These are phyloP conservation scores for Caenorhabditis auriculariae DNA, from an alignment of 2,888 invertebrate species.

Conservation along the genomic window DNA sequence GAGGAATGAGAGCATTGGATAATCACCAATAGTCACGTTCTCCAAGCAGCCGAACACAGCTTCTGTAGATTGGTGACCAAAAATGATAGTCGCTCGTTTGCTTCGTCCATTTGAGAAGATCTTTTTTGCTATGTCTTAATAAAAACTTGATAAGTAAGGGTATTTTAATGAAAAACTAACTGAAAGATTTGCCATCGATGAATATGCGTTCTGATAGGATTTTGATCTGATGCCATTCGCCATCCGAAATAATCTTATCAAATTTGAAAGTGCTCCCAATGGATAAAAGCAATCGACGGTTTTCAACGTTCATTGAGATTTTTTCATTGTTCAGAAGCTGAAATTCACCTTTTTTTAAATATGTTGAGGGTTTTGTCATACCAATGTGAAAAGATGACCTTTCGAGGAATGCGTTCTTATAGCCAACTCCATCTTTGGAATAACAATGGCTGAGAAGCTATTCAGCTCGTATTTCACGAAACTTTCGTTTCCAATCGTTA, in stretches of 20 bases:
- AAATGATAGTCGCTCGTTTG: conserved; percentile 5
- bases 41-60: conserved; percentile 26
- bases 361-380: conserved; percentile 5
- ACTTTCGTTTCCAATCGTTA: conserved; percentile 40
- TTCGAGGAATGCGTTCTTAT: conserved; percentile 35
- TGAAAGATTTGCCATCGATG: conserved; percentile 32
- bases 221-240: conserved; percentile 37
- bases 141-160: neutral
- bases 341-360: neutral
- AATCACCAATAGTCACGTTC: conserved; percentile 25
- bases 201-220: conserved; percentile 27
- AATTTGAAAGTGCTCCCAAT: conserved; percentile 22
- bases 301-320: conserved; percentile 17
- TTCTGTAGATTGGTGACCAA: conserved; percentile 12
- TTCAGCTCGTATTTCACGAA: conserved; percentile 22
- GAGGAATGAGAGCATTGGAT: conserved; percentile 29
- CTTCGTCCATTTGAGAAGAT: conserved; percentile 19
- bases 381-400: conserved; percentile 39
- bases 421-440: conserved; percentile 21
- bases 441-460: neutral
- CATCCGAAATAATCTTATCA: conserved; percentile 30
- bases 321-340: conserved; percentile 11
- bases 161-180: conserved; percentile 7
- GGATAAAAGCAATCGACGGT: conserved; percentile 24
- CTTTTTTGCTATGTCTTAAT: conserved; percentile 13